Percentiles rank a stretch among this genome's conserved stretches.
Conservation (phyloP, 2,888 invertebrate species). For the Ditylenchus weischeri region DNA sequence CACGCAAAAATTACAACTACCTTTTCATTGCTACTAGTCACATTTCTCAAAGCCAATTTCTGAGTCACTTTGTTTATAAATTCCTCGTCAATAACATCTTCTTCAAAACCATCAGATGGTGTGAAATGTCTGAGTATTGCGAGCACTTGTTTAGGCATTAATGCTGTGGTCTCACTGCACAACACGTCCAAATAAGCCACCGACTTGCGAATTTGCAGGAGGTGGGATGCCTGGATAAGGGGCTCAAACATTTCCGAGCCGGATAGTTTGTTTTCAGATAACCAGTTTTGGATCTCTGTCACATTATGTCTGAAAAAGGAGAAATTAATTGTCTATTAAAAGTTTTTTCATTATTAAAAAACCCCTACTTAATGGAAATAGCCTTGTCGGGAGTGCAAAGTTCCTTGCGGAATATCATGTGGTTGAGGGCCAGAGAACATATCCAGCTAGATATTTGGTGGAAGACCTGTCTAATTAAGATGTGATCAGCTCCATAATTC, state of each 20-base stretch:
- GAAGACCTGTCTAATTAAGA: constrained; percentile 47
- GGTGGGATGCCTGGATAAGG: constrained; percentile 88
- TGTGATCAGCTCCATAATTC: constrained; percentile 47
- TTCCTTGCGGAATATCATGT: constrained; percentile 85
- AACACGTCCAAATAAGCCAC: constrained; percentile 86
- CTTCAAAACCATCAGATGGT: constrained; percentile 53
- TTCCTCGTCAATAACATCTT: constrained; percentile 38
- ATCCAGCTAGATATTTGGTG: constrained; percentile 63
- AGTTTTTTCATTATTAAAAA: too few relatives aligned
- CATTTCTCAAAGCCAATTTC: constrained; percentile 40
- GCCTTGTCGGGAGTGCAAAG: constrained; percentile 97
- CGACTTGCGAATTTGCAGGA: constrained; percentile 67
- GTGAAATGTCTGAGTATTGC: constrained; percentile 56
- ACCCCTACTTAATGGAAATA: constrained; percentile 78
- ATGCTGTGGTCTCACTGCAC: constrained; percentile 76
- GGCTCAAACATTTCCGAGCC: constrained; percentile 77
- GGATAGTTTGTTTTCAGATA: constrained; percentile 63
- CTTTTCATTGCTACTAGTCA: constrained; percentile 26
- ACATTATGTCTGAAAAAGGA: constrained; percentile 50
- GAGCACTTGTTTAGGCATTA: constrained; percentile 70
- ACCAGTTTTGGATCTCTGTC: constrained; percentile 51
- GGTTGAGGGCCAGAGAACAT: constrained; percentile 90
- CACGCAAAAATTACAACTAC: too few relatives aligned
- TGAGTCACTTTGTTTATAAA: constrained; percentile 45
- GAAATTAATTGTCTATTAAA: constrained; percentile 5